Percentiles rank a stretch among this genome's conserved stretches.
Evolutionary conservation across 2,113 vertebrate genomes (phyloP).

Genomic region (Erythrolamprus reginae): DNA sequence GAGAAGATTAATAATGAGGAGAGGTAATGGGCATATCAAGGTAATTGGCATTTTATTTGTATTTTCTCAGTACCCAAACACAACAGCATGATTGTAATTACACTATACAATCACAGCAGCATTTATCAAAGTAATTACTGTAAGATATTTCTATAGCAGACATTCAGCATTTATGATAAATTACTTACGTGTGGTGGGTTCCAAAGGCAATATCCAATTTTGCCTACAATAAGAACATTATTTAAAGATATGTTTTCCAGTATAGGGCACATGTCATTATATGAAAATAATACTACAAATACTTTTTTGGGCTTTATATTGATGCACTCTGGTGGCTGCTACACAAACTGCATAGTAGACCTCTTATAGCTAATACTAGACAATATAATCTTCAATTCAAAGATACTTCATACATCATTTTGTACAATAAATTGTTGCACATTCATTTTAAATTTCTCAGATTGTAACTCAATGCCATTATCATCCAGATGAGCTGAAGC

Average conservation of each 20-base stretch:
- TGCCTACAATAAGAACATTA: constrained; percentile 72
- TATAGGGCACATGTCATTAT: neutral
- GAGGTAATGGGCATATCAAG: neutral
- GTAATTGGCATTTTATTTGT: neutral
- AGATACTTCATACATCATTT: neutral
- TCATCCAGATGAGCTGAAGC: neutral
- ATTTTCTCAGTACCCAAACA: neutral
- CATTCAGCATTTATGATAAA: neutral
- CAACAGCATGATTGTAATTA: neutral
- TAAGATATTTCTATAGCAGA: neutral
- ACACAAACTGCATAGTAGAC: neutral
- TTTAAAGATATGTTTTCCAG: neutral
- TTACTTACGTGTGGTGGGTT: constrained; percentile 97
- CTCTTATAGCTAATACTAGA: neutral
- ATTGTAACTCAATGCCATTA: neutral
- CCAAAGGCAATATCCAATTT: constrained; percentile 97
- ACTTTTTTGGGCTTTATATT: constrained; percentile 14
- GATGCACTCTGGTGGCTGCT: constrained; percentile 66
- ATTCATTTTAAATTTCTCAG: neutral
- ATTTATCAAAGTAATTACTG: neutral
- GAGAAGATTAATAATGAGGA: neutral
- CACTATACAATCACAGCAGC: neutral
- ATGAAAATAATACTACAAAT: neutral
- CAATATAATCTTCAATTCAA: neutral
- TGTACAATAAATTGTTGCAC: neutral